A percentile compares a stretch with the other conserved stretches of the same genome.
These are phyloP conservation scores for Myocastor coypus DNA, from an alignment of 2,113 vertebrate species.

Conservation along the genomic window DNA sequence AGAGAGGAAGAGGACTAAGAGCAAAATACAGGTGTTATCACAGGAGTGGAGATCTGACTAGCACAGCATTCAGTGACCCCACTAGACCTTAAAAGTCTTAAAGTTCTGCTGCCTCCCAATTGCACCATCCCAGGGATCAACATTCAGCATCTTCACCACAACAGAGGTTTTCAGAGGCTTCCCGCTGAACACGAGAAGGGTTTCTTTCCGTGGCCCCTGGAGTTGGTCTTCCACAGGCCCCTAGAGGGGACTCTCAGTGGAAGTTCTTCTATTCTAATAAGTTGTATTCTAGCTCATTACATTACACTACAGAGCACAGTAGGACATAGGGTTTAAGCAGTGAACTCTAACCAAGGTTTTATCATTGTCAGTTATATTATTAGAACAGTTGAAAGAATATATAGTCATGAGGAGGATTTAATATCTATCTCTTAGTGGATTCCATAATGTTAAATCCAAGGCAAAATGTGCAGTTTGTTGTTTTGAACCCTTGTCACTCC, in stretches of 20 bases:
- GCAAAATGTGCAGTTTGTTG: not conserved
- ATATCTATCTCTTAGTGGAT: slow-evolving; percentile 24
- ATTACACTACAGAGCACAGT: not conserved
- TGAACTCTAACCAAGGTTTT: not conserved
- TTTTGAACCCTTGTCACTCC: not conserved
- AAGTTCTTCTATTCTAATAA: not conserved
- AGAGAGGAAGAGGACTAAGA: not conserved
- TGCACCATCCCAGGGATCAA: not conserved
- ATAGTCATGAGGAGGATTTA: not conserved
- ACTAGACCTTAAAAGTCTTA: not conserved
- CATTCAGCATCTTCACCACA: not conserved
- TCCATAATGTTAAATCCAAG: not conserved
- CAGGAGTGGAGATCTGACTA: not conserved
- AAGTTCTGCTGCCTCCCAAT: not conserved
- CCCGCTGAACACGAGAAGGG: not conserved
- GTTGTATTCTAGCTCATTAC: not conserved
- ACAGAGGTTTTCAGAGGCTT: not conserved
- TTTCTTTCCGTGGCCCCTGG: not conserved
- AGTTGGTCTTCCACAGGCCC: not conserved
- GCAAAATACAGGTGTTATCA: not conserved
- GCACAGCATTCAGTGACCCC: not conserved
- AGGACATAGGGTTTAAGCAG: not conserved
- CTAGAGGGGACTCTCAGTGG: not conserved
- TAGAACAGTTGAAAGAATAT: not conserved
- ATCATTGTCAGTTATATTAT: not conserved